A percentile compares a stretch with the other conserved stretches of the same genome.
Conservation (phyloP, 2,888 invertebrate genomes). For the Drosophila neonasuta region DNA sequence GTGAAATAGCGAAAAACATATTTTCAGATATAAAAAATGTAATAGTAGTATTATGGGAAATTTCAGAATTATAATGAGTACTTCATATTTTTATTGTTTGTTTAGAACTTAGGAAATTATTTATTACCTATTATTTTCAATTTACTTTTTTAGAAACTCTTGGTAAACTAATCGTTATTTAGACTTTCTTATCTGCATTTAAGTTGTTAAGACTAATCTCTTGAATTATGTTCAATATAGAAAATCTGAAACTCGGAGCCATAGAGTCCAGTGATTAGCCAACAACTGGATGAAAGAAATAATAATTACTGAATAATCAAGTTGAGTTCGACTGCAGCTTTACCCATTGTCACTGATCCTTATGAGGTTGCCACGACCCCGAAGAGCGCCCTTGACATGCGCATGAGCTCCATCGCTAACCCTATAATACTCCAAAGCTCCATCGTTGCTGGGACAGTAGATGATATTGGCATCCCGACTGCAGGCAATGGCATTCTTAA, state of each 20-base stretch:
- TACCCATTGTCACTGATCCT: constrained; percentile 81
- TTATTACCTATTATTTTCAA: no score
- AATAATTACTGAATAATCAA: not conserved
- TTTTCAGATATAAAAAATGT: not conserved
- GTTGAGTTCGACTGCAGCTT: not conserved
- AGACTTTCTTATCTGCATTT: no score
- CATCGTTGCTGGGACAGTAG: constrained; percentile 79
- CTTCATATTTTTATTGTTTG: no score
- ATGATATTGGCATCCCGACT: constrained; percentile 76
- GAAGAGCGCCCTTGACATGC: constrained; percentile 73
- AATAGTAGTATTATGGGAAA: not conserved
- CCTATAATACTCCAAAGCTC: constrained; percentile 79
- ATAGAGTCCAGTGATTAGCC: constrained; percentile 81
- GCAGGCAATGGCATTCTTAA: constrained; percentile 79
- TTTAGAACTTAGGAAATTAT: no score
- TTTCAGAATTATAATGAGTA: not conserved
- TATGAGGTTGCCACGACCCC: constrained; percentile 79
- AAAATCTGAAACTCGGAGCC: constrained; percentile 80
- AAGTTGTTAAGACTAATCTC: constrained; percentile 2
- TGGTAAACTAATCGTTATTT: no score
- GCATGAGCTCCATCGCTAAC: constrained; percentile 71
- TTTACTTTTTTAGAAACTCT: no score
- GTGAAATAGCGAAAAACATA: not conserved
- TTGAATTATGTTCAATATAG: constrained; percentile 43
- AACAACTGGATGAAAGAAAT: constrained; percentile 65